These are phyloP conservation scores for Haemorhous mexicanus DNA, from an alignment of 2,113 vertebrate species.

Conservation along the genomic window DNA sequence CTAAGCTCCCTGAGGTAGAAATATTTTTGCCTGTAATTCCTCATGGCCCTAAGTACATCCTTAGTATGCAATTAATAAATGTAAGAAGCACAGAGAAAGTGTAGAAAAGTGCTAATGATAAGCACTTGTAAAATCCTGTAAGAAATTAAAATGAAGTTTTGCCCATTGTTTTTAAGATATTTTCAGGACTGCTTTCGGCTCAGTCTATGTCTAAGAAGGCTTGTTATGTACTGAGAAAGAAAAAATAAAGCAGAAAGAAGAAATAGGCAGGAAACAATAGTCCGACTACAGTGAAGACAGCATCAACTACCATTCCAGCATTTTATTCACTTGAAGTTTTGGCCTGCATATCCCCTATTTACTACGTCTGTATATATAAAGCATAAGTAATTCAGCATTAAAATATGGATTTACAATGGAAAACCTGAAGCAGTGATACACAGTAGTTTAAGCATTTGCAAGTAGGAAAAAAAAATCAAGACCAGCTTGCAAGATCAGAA, in stretches of 20 bases:
- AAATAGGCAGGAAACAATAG: neutral
- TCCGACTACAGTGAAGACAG: neutral
- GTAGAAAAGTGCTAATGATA: neutral
- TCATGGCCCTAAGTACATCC: neutral
- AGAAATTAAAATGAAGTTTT: neutral
- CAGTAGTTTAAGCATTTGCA: neutral
- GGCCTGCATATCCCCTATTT: neutral
- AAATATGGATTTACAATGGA: neutral
- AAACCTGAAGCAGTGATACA: neutral
- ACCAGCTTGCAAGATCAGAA: neutral
- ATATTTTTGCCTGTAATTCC: neutral
- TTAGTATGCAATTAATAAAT: neutral
- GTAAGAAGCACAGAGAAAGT: neutral
- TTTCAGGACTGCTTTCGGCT: neutral
- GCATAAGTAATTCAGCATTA: neutral
- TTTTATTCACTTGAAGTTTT: neutral
- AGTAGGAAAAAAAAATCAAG: neutral
- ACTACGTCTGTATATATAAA: neutral
- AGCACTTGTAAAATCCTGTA: neutral
- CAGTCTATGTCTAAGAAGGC: neutral
- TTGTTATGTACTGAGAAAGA: neutral
- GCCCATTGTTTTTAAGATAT: neutral
- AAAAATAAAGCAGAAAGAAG: neutral
- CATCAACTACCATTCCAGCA: neutral
- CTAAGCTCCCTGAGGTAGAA: neutral